Percentiles rank a stretch among this genome's conserved stretches.
phyloP scores from a whole-genome alignment of 2,797 vertebrate species.

The Xiphorhynchus erythropygius region DNA sequence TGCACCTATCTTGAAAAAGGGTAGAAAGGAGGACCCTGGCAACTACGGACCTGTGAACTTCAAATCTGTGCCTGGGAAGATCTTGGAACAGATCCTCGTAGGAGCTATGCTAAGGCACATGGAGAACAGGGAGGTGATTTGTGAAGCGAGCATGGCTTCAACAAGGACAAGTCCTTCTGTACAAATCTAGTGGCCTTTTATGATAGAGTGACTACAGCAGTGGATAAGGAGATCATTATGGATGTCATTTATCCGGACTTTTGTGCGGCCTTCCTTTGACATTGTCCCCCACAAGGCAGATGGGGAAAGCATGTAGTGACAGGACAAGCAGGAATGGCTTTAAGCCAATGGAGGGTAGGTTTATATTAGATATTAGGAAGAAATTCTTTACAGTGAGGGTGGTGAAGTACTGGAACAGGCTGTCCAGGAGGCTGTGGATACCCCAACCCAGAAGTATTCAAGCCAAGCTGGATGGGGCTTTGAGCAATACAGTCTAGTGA shows the following conservation, averaged over 20 bases:
- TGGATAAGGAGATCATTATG: neutral
- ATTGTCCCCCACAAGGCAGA: accelerated
- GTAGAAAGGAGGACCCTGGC: neutral
- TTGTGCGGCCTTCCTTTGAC: neutral
- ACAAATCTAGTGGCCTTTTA: neutral
- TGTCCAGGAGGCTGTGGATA: neutral
- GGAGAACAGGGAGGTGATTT: neutral
- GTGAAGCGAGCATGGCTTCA: neutral
- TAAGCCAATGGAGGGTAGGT: neutral
- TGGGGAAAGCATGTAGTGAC: neutral
- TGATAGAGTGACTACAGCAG: neutral
- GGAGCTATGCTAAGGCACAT: neutral
- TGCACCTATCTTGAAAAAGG: neutral
- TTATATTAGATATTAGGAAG: neutral
- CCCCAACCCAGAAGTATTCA: neutral
- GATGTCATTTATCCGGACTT: neutral
- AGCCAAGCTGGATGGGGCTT: neutral
- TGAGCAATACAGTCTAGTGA: neutral
- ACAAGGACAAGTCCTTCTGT: neutral
- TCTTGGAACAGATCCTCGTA: neutral
- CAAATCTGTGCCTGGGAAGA: neutral
- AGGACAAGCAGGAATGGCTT: neutral
- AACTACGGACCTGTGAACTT: neutral
- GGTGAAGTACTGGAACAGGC: neutral
- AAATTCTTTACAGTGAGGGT: neutral